These are phyloP conservation scores for Aviceda subcristata DNA, from an alignment of 2,113 vertebrate species.

Conservation along the genomic window DNA sequence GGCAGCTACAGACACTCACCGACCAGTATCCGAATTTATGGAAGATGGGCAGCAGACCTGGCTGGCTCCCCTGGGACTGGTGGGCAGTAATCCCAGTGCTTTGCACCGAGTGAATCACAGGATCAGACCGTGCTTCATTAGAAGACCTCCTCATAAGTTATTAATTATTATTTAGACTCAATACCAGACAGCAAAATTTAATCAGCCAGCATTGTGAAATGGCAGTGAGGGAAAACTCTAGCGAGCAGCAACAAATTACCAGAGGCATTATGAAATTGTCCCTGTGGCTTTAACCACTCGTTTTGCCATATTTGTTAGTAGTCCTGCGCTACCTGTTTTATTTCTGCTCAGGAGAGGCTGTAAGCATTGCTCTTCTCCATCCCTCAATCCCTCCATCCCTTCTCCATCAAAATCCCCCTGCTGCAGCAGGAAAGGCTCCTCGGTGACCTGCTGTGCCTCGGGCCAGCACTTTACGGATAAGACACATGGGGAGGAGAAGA, in stretches of 20 bases:
- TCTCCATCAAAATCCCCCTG: background rate
- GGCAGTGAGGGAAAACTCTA: background rate
- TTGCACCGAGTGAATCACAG: background rate
- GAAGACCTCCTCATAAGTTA: slow-evolving; percentile 8
- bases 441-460: background rate
- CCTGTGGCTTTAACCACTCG: background rate
- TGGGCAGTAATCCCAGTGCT: background rate
- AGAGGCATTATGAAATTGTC: background rate
- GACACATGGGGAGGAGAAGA: background rate
- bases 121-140: background rate
- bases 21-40: rapidly evolving
- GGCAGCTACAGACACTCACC: background rate
- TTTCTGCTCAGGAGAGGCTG: background rate
- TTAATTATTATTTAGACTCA: slow-evolving; percentile 50
- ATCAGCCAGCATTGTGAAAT: background rate
- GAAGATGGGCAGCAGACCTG: background rate
- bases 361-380: background rate
- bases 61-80: background rate
- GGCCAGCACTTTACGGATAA: background rate
- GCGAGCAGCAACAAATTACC: background rate
- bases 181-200: slow-evolving; percentile 36
- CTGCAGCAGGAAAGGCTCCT: background rate
- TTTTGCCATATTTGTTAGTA: background rate
- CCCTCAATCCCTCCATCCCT: too few species aligned
- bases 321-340: background rate